A percentile compares a stretch with the other conserved stretches of the same genome.
phyloP scores from a whole-genome alignment of 1,140 invertebrate genomes.

The Stenopsyche tienmushanensis region DNA sequence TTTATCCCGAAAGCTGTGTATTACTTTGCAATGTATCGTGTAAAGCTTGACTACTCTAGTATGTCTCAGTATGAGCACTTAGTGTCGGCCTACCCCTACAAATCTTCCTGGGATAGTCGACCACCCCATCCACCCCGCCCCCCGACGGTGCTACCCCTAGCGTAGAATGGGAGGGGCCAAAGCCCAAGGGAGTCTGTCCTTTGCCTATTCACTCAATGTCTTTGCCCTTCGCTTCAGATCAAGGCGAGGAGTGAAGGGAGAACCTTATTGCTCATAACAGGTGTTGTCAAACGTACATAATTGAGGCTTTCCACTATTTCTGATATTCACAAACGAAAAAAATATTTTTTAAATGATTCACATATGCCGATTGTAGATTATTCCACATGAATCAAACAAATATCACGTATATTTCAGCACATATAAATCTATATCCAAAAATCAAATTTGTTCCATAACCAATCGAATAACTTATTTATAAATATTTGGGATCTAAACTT shows the following conservation, averaged over 20 bases:
- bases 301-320: too few relatives aligned
- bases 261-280: conserved; percentile 34
- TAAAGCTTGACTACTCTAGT: conserved; percentile 8
- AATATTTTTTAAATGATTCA: neutral
- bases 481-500: neutral
- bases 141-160: neutral
- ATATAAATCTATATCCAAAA: too few relatives aligned
- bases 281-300: conserved; percentile 24
- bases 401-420: too few relatives aligned
- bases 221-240: conserved; percentile 40
- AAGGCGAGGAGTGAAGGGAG: conserved; percentile 27
- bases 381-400: neutral
- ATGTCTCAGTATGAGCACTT: conserved; percentile 23
- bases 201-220: conserved; percentile 43
- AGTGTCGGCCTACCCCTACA: conserved; percentile 38
- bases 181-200: conserved; percentile 40
- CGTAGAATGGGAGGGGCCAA: conserved; percentile 9
- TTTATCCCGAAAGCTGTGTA: neutral
- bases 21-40: conserved; percentile 8
- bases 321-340: neutral
- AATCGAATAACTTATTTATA: too few relatives aligned
- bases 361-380: too few relatives aligned
- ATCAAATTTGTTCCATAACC: too few relatives aligned
- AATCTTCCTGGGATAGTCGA: conserved; percentile 33
- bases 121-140: neutral